phyloP scores from a whole-genome alignment of 2,797 vertebrate species.

The Hylomyscus alleni region DNA sequence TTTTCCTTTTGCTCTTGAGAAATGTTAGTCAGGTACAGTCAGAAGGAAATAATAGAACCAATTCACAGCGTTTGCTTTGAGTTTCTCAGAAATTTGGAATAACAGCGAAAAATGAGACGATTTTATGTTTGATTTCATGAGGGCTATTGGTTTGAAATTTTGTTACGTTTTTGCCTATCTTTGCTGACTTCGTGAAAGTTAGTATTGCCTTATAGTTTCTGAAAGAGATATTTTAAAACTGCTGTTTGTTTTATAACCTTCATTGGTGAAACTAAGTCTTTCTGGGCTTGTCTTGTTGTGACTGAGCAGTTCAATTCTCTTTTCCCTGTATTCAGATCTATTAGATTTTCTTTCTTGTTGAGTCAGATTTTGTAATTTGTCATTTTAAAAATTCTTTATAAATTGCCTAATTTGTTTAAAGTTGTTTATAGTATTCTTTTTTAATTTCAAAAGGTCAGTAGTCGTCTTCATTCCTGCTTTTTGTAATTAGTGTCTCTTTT shows the following conservation, averaged over 20 bases:
- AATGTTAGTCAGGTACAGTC: constrained; percentile 59
- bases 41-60: constrained; percentile 42
- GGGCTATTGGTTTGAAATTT: not conserved
- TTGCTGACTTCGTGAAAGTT: constrained; percentile 29
- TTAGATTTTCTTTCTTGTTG: constrained; percentile 36
- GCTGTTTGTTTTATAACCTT: constrained; percentile 25
- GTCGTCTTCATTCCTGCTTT: constrained; percentile 21
- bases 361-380: constrained; percentile 21
- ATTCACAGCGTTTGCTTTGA: constrained; percentile 55
- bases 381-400: not conserved
- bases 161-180: not conserved
- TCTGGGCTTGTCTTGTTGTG: constrained; percentile 10
- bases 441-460: not conserved
- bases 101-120: not conserved
- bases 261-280: not conserved
- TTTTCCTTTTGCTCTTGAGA: constrained; percentile 44
- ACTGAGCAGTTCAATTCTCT: not conserved
- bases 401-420: constrained; percentile 53
- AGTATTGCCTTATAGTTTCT: not conserved
- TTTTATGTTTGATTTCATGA: constrained; percentile 21
- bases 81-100: not conserved
- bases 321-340: constrained; percentile 6
- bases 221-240: not conserved
- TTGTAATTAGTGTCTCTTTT: not conserved
- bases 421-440: constrained; percentile 9